These are phyloP conservation scores for Phenganax subtilis DNA, from an alignment of 92 coral and sea anemone species.

Conservation along the genomic window DNA sequence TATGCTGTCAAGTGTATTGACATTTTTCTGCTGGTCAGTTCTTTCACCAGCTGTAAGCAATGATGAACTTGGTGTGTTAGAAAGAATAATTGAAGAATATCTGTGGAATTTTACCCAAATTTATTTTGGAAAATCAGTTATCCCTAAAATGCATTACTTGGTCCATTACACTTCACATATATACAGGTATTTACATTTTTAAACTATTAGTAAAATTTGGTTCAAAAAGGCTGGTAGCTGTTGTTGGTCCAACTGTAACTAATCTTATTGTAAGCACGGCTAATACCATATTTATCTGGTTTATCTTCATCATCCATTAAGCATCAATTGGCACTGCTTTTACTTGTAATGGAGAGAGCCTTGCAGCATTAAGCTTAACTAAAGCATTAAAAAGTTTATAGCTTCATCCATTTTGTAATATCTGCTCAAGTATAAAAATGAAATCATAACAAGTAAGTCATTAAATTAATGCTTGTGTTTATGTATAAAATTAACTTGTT, in stretches of 20 bases:
- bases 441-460: too few species aligned
- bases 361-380: too few species aligned
- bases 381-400: too few species aligned
- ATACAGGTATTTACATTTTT: slow-evolving; percentile 23
- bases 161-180: slow-evolving; percentile 41
- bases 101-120: slow-evolving; percentile 32
- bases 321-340: too few species aligned
- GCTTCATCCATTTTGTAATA: too few species aligned
- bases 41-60: slow-evolving; percentile 27
- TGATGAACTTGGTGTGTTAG: slow-evolving; percentile 30
- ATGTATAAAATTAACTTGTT: too few species aligned
- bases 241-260: background rate
- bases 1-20: slow-evolving; percentile 32
- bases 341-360: too few species aligned
- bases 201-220: background rate
- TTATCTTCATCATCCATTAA: too few species aligned
- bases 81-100: slow-evolving; percentile 33
- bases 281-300: too few species aligned
- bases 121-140: slow-evolving; percentile 39
- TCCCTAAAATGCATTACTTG: slow-evolving; percentile 3
- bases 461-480: too few species aligned
- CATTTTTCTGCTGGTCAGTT: slow-evolving; percentile 18
- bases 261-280: background rate
- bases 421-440: too few species aligned
- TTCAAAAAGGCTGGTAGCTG: background rate